Evolutionary conservation across 2,113 vertebrate genomes (phyloP).

Genomic region (Ondatra zibethicus): DNA sequence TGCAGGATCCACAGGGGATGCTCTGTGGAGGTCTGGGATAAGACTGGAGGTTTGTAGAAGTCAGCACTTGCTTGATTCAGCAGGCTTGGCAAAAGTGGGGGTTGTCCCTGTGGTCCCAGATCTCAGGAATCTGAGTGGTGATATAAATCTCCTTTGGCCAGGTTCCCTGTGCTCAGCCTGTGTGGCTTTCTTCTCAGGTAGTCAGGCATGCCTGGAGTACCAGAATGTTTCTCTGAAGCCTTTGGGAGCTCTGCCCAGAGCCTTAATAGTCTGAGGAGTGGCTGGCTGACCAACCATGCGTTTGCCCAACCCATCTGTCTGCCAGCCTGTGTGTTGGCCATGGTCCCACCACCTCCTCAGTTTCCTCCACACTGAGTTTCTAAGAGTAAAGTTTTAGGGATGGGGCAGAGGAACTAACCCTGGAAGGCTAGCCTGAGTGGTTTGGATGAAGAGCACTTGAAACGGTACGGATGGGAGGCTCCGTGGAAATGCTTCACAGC

Average conservation of each 20-base stretch:
- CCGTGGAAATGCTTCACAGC: fast-evolving
- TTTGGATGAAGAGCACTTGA: not conserved
- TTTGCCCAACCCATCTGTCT: not conserved
- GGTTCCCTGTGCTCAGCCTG: not conserved
- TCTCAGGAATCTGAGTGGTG: not conserved
- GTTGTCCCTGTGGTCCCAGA: not conserved
- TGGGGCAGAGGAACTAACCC: not conserved
- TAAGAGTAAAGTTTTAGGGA: not conserved
- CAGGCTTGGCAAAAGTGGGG: not conserved
- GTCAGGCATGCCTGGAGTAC: not conserved
- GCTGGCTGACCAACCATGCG: fast-evolving
- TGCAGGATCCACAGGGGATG: not conserved
- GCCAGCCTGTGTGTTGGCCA: not conserved
- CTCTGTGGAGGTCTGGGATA: not conserved
- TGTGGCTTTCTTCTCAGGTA: not conserved
- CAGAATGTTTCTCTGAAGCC: not conserved
- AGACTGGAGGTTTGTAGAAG: not conserved
- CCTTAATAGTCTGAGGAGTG: not conserved
- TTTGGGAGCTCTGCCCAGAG: not conserved
- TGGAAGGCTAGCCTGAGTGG: not conserved
- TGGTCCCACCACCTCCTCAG: not conserved
- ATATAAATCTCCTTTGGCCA: not conserved
- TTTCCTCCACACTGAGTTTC: not conserved
- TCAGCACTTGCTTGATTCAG: not conserved
- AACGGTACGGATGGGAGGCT: not conserved